Evolutionary conservation across 2,888 invertebrate genomes (phyloP).

Genomic region (Mimumesa dahlbomi): DNA sequence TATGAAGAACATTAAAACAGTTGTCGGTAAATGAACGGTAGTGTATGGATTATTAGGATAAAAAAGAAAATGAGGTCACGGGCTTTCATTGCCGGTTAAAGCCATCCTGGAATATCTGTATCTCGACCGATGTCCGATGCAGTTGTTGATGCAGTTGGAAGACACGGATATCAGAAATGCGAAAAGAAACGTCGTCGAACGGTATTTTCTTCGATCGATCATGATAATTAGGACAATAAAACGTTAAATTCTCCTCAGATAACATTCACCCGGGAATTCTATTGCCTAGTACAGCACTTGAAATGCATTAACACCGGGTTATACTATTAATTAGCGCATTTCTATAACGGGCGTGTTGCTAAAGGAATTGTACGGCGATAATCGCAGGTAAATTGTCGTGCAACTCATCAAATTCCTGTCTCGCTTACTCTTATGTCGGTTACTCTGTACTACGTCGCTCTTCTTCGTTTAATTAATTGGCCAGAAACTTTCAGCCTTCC

Average conservation of each 20-base stretch:
- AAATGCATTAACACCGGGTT: constrained; percentile 41
- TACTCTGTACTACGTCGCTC: constrained; percentile 42
- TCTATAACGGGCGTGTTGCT: constrained; percentile 58
- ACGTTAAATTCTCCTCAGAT: too few relatives aligned
- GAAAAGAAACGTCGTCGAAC: too few relatives aligned
- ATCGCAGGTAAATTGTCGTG: constrained; percentile 64
- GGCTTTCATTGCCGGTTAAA: too few relatives aligned
- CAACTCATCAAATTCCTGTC: constrained; percentile 58
- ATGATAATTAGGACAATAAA: too few relatives aligned
- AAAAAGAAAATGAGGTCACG: too few relatives aligned
- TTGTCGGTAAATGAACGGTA: background rate
- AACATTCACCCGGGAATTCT: too few relatives aligned
- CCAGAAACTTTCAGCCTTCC: constrained; percentile 65
- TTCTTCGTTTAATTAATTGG: constrained; percentile 69
- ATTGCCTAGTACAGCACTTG: constrained; percentile 30
- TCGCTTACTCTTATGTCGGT: constrained; percentile 44
- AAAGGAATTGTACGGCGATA: constrained; percentile 60
- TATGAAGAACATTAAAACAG: background rate
- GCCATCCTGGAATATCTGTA: too few relatives aligned
- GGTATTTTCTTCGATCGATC: too few relatives aligned
- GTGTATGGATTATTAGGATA: background rate
- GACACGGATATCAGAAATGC: too few relatives aligned
- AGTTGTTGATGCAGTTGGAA: too few relatives aligned
- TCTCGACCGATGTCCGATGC: too few relatives aligned
- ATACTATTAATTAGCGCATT: constrained; percentile 47